Base-by-base conservation (phyloP, 1,140 invertebrate genomes). In the Rhysida immarginata region DNA sequence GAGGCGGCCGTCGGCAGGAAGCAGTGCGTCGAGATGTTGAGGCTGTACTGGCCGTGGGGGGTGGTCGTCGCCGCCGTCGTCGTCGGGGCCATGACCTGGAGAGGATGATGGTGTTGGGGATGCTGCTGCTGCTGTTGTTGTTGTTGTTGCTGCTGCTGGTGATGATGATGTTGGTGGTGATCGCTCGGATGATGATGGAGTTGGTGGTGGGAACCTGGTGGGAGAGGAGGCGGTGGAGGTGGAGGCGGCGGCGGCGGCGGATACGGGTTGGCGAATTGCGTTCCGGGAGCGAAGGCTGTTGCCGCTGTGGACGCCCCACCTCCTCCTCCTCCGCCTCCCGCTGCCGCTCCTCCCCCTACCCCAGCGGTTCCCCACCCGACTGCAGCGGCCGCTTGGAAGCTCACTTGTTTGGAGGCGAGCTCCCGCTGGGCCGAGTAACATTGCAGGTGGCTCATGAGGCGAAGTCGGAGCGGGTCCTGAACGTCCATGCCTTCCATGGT, bases 401-500 rank as follows among this genome's bases (percentile, higher is more conserved):
- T n/a, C n/a, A n/a, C n/a, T 50, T 65, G 65, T 59, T 68, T 71
- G 44, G 63, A 61, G 1, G 82, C 80, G 18, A 89, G 70, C 60
- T 93, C 88, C 53, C 90, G 74, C 66, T 96, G 92, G 0, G 88
- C 82, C 0, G 86, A 85, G 68, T 90, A 93, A 66, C 88, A 92
- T 26, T 72, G 91, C n/a, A 97, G 76, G 68, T 97, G 93, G 29
- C 86, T 90, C 76, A 96, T 84, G 1, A 97, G 77, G 11, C 94
- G 78, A 20, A 95, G 69, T 1, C 92, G 74, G 14, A 97, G 72
- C 0, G 93, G 92, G 69, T 97, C 91, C 62, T 96, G 89, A 18
- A 94, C 83, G 69, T 96, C 93, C 65, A 96, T 77, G 25, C 93
- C 93, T 71, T 97, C 93, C 66, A 90, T 88, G 58, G 88, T 85